Conservation (phyloP, 2,797 vertebrate species). For the Euthynnus affinis region DNA sequence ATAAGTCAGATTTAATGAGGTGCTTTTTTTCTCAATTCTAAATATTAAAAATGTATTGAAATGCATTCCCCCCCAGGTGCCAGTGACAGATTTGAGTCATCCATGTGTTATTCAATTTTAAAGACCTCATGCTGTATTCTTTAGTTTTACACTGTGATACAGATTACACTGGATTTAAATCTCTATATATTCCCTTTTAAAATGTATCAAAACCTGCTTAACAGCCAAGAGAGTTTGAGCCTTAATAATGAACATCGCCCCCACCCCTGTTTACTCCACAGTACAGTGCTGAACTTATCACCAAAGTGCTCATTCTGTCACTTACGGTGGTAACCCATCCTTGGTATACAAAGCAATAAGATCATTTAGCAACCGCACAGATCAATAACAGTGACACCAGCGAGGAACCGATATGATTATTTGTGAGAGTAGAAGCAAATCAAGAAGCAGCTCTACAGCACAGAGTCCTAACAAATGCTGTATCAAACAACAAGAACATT, state of each 20-base stretch:
- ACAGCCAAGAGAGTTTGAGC: slow-evolving; percentile 8
- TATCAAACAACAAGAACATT: slow-evolving; percentile 8
- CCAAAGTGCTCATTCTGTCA: slow-evolving; percentile 46
- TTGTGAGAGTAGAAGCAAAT: slow-evolving; percentile 1
- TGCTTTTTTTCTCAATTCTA: background rate
- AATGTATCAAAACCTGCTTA: background rate
- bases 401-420: background rate
- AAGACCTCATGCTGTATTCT: slow-evolving; percentile 6
- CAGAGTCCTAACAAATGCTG: slow-evolving; percentile 3
- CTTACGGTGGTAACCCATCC: background rate
- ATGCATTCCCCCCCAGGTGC: background rate
- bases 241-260: background rate
- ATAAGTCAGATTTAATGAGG: slow-evolving; percentile 50
- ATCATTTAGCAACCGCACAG: slow-evolving; percentile 6
- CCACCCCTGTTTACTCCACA: slow-evolving; percentile 8
- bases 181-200: background rate
- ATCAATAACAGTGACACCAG: slow-evolving; percentile 13
- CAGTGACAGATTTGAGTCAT: slow-evolving; percentile 25
- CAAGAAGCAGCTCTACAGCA: slow-evolving; percentile 12
- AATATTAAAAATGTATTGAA: slow-evolving; percentile 59
- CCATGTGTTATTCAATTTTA: slow-evolving; percentile 30
- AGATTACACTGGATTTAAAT: slow-evolving; percentile 12
- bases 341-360: background rate
- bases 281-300: slow-evolving; percentile 33
- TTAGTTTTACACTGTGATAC: slow-evolving; percentile 1